Evolutionary conservation across 1,140 invertebrate genomes (phyloP).

Genomic region (Diabrotica virgifera): DNA sequence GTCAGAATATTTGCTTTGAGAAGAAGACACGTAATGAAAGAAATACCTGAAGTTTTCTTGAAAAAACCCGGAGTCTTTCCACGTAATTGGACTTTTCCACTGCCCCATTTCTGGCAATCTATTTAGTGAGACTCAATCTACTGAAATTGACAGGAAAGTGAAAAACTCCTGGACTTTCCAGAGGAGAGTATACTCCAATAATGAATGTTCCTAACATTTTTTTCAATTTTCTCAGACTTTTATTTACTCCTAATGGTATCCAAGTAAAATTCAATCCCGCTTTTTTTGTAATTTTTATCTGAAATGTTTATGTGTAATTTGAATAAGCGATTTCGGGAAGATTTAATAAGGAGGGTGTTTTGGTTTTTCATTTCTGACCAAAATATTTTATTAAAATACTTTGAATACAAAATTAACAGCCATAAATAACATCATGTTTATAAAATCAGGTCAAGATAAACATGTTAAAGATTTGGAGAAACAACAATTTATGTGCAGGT

Average conservation of each 20-base stretch:
- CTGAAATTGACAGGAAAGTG: conserved; percentile 13
- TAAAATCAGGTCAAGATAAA: too few species aligned
- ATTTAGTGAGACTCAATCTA: conserved; percentile 14
- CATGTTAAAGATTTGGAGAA: too few species aligned
- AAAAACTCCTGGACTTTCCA: conserved; percentile 9
- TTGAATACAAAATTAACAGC: too few species aligned
- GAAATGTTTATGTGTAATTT: not conserved
- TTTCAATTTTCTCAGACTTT: conserved; percentile 8
- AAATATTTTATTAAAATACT: too few species aligned
- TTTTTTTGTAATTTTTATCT: not conserved
- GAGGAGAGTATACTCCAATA: conserved; percentile 11
- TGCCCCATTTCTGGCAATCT: conserved; percentile 17
- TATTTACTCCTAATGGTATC: conserved; percentile 8
- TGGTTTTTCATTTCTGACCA: too few species aligned
- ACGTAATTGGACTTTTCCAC: conserved; percentile 15
- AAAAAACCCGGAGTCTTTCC: conserved; percentile 2
- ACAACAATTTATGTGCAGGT: too few species aligned
- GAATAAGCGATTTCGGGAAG: not conserved
- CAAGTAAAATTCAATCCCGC: conserved; percentile 3
- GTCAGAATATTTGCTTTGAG: not conserved
- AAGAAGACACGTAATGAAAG: conserved; percentile 7
- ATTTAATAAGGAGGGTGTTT: not conserved
- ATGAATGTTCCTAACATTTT: conserved; percentile 11
- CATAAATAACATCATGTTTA: too few species aligned
- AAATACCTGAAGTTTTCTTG: conserved; percentile 9